Evolutionary conservation across 2,888 invertebrate species (phyloP).

Genomic region (Plebejus anna): DNA sequence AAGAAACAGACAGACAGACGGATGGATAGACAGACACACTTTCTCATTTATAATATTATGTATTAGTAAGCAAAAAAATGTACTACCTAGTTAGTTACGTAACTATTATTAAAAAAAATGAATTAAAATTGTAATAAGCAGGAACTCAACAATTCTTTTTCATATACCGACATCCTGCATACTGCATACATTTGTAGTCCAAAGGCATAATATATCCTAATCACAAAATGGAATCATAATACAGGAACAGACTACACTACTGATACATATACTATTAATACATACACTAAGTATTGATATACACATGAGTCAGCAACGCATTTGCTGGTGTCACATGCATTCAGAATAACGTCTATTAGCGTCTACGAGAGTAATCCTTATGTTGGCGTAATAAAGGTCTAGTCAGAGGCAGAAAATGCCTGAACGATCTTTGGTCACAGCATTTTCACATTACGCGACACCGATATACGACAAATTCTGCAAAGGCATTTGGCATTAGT

Average conservation of each 20-base stretch:
- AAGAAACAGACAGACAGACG: too few species aligned
- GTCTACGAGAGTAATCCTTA: background rate
- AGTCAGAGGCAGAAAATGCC: background rate
- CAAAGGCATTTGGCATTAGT: background rate
- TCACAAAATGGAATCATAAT: background rate
- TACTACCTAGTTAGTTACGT: too few species aligned
- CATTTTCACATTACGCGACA: background rate
- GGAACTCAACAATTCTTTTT: background rate
- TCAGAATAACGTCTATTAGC: background rate
- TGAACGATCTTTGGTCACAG: background rate
- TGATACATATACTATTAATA: conserved; percentile 12
- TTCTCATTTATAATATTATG: too few species aligned
- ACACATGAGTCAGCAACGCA: conserved; percentile 14
- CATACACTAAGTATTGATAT: too few species aligned
- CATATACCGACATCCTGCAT: background rate
- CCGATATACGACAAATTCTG: background rate
- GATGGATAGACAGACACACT: too few species aligned
- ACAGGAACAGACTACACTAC: background rate
- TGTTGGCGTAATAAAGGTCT: background rate
- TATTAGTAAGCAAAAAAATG: too few species aligned
- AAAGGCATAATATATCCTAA: conserved; percentile 2
- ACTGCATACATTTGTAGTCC: background rate
- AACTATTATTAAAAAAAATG: too few species aligned
- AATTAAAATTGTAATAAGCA: background rate
- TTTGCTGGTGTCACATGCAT: conserved; percentile 19